Evolutionary conservation across 2,888 invertebrate genomes (phyloP), one percentile per base, ranked within the genome.

Genomic region (Platycheirus rosarum): DNA sequence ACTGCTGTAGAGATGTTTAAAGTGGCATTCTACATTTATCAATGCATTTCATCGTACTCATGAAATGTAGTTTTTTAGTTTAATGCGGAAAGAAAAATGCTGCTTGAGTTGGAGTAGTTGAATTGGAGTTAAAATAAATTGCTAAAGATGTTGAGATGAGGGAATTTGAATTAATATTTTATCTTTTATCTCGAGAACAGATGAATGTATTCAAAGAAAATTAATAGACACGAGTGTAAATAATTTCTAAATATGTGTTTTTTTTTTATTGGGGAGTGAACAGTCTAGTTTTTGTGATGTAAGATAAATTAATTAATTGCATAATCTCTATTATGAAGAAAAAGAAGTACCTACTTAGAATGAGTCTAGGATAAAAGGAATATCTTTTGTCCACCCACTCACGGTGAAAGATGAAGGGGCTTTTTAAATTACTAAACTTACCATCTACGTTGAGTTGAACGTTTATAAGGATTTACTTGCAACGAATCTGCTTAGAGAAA

Each of bases 111-210:
- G n/a, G n/a, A 23, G 26, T 42, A 40, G 29, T 18, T 49, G 13
- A 16, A 51, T 18, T 29, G 18, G 26, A n/a, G n/a, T 18, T 44
- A 13, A 14, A 68, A 32, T 55, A 20, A 62, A 46, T 46, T 55
- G 53, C 20, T n/a, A 35, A 53, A 20, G 53, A 13, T 7, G 44
- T 23, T 20, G 11, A 2, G 14, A 46, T 55, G 18, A 32, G 5
- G 18, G 11, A 14, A 26, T 60, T 53, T 66, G 2, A 29, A 66
- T 42, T 68, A 44, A 23, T 46, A 68, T 32, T 44, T 66, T 53
- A 66, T 66, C 66, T 44, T 20, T 20, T 13, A 68, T 55, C 55
- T 35, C 11, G 44, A 46, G 23, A 68, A 44, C 32, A 53, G 32
- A 68, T 55, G 44, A 4, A 20, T 11, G 14, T 18, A 18, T 44